Evolutionary conservation across 2,113 vertebrate species (phyloP).

Genomic region (Meles meles): DNA sequence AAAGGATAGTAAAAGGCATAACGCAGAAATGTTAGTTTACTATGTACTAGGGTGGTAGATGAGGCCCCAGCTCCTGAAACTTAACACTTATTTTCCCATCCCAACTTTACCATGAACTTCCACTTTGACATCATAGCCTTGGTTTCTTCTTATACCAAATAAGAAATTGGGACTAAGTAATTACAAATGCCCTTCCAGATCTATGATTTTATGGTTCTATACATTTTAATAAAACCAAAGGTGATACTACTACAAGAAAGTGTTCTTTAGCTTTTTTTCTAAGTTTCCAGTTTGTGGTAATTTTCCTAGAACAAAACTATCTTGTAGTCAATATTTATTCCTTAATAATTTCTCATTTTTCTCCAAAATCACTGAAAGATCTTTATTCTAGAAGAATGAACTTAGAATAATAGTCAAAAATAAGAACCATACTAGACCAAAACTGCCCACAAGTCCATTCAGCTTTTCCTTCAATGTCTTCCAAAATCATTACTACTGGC

Average conservation of each 20-base stretch:
- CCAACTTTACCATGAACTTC: neutral
- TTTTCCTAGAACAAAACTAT: neutral
- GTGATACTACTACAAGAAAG: neutral
- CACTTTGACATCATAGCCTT: constrained; percentile 41
- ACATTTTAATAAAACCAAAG: neutral
- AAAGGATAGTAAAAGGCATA: neutral
- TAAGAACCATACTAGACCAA: neutral
- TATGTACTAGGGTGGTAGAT: neutral
- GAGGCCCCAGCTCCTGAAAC: neutral
- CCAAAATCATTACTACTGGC: neutral
- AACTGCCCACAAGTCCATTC: neutral
- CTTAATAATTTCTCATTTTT: neutral
- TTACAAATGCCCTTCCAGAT: neutral
- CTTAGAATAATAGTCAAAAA: neutral
- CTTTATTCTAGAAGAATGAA: neutral
- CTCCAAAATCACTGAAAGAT: neutral
- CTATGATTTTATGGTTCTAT: neutral
- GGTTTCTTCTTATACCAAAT: constrained; percentile 40
- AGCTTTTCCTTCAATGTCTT: neutral
- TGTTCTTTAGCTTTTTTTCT: neutral
- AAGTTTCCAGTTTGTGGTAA: neutral
- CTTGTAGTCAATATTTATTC: neutral
- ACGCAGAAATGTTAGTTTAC: neutral
- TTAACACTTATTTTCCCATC: neutral
- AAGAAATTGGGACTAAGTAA: neutral